phyloP scores from a whole-genome alignment of 1,140 invertebrate species.

The Euwallacea similis region DNA sequence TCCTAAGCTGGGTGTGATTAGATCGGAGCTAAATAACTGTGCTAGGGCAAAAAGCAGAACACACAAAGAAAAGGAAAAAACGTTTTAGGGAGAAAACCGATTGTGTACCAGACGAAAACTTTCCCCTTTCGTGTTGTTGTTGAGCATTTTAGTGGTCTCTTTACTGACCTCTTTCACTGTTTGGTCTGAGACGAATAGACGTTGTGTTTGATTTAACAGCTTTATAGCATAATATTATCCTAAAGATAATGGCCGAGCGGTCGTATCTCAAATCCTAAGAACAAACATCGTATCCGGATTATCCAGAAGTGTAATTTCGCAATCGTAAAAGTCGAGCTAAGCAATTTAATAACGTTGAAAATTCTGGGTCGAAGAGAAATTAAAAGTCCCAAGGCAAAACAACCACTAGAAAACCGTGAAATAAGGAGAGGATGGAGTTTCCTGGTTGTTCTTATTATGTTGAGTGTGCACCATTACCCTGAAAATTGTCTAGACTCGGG shows the following conservation, averaged over 20 bases:
- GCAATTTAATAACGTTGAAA: not conserved
- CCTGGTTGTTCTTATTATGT: slow-evolving; percentile 9
- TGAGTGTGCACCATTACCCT: slow-evolving; percentile 7
- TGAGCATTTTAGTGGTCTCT: not conserved
- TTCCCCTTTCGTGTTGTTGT: not conserved
- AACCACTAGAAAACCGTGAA: not conserved
- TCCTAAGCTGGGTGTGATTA: not conserved
- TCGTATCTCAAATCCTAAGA: not conserved
- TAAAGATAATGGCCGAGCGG: not conserved
- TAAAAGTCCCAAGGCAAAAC: slow-evolving; percentile 1
- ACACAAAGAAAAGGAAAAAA: not conserved
- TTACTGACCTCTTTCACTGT: too few species aligned
- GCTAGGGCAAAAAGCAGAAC: not conserved
- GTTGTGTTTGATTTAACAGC: not conserved
- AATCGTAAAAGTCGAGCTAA: not conserved
- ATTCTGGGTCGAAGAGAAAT: not conserved
- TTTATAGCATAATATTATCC: not conserved
- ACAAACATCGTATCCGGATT: not conserved
- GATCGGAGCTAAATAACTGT: not conserved
- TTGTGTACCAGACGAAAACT: not conserved
- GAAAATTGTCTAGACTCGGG: not conserved
- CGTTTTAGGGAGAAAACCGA: not conserved
- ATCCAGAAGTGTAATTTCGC: not conserved
- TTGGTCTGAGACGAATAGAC: not conserved
- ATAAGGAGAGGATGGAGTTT: not conserved